A percentile compares a stretch with the other conserved stretches of the same genome.
Evolutionary conservation across 2,113 vertebrate species (phyloP).

Genomic region (Ictalurus punctatus): DNA sequence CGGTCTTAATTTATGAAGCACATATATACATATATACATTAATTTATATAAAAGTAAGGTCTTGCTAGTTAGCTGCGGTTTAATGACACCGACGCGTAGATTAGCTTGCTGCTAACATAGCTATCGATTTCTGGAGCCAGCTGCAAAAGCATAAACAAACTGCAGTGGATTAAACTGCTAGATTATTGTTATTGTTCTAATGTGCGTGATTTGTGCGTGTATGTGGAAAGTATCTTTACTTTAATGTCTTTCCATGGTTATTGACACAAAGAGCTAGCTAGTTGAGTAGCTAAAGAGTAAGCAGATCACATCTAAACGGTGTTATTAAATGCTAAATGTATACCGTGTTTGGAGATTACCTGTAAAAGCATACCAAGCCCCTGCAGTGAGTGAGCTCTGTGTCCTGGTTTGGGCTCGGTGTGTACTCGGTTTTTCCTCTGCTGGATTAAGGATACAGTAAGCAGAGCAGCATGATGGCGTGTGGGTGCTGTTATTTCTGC

Average conservation of each 20-base stretch:
- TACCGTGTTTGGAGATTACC: conserved; percentile 59
- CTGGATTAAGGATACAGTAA: conserved; percentile 64
- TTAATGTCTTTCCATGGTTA: not conserved
- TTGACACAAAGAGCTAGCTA: not conserved
- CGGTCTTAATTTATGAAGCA: not conserved
- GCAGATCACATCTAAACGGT: too few species aligned
- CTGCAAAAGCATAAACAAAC: not conserved
- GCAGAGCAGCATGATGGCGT: conserved; percentile 85
- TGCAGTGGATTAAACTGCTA: too few species aligned
- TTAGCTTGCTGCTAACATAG: not conserved
- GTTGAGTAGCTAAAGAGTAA: not conserved
- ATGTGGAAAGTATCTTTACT: not conserved
- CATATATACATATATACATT: not conserved
- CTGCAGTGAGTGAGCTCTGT: conserved; percentile 72
- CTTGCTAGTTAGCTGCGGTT: not conserved
- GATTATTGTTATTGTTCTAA: not conserved
- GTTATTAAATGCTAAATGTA: not conserved
- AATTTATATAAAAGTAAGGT: not conserved
- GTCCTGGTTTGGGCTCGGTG: conserved; percentile 70
- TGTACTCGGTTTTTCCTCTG: conserved; percentile 68
- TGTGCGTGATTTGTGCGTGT: not conserved
- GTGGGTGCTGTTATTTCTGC: conserved; percentile 52
- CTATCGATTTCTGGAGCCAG: not conserved
- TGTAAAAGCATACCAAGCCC: conserved; percentile 78
- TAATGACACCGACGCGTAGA: not conserved